Percentiles rank a stretch among this genome's conserved stretches.
phyloP scores from a whole-genome alignment of 2,888 invertebrate species.

The Agelastica alni region DNA sequence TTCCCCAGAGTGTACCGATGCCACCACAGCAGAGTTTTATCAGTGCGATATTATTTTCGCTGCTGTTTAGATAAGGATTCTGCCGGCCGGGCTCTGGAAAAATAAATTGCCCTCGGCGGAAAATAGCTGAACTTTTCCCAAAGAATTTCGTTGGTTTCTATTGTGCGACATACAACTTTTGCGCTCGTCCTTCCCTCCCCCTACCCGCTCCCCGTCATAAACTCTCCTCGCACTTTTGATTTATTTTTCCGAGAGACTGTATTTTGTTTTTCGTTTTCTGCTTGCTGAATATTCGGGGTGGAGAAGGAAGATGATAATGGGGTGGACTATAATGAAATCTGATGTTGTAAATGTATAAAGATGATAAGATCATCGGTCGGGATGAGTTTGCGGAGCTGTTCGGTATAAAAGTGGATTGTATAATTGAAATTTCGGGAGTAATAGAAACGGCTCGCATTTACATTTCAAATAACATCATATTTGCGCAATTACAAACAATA shows the following conservation, averaged over 20 bases:
- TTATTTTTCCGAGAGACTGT: constrained; percentile 24
- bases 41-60: constrained; percentile 59
- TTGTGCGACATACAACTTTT: constrained; percentile 44
- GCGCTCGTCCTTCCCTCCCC: constrained; percentile 19
- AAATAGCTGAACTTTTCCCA: constrained; percentile 58
- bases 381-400: constrained; percentile 20
- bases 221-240: constrained; percentile 28
- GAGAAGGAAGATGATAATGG: constrained; percentile 24
- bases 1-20: constrained; percentile 52
- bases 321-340: constrained; percentile 22
- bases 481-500: not conserved
- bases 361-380: constrained; percentile 23
- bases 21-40: constrained; percentile 53
- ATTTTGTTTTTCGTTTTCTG: constrained; percentile 27
- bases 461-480: constrained; percentile 6
- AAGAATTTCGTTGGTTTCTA: constrained; percentile 52
- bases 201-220: constrained; percentile 27
- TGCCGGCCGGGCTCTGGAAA: constrained; percentile 55
- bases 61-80: constrained; percentile 58
- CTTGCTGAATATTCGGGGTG: constrained; percentile 1
- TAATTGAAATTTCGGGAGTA: constrained; percentile 18
- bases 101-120: constrained; percentile 59
- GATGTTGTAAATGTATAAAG: constrained; percentile 25
- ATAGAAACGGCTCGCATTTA: constrained; percentile 8
- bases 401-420: constrained; percentile 12